Conservation (phyloP, 2,888 invertebrate species). For the Cartodere bifasciata region DNA sequence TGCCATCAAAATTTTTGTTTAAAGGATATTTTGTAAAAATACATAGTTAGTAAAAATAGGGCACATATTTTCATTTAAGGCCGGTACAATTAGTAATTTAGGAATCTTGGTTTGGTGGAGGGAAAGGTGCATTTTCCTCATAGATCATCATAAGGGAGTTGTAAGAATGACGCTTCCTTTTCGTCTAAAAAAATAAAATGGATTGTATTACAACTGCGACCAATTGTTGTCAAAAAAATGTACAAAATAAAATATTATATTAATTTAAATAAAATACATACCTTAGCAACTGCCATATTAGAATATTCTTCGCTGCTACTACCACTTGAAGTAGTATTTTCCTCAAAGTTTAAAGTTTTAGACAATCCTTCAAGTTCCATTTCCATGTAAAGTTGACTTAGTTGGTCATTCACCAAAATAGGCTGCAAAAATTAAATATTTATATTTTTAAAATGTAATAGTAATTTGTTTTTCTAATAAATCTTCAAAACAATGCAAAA, state of each 20-base stretch:
- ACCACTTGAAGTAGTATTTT: slow-evolving; percentile 46
- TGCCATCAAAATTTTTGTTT: too few relatives aligned
- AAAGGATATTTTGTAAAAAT: too few relatives aligned
- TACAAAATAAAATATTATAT: slow-evolving; percentile 10
- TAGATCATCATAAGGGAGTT: slow-evolving; percentile 52
- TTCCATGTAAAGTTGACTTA: slow-evolving; percentile 56
- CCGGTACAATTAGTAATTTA: too few relatives aligned
- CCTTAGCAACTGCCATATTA: slow-evolving; percentile 4
- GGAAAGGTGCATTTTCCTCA: slow-evolving; percentile 59
- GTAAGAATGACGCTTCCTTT: slow-evolving; percentile 37
- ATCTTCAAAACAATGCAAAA: too few relatives aligned
- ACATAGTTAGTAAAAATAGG: too few relatives aligned
- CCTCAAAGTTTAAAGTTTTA: slow-evolving; percentile 47
- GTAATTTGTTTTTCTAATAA: too few relatives aligned
- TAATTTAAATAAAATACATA: slow-evolving; percentile 8
- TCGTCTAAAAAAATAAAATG: slow-evolving; percentile 28
- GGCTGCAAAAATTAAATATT: slow-evolving; percentile 41
- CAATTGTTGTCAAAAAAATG: too few relatives aligned
- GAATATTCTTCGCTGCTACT: slow-evolving; percentile 25
- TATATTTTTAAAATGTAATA: too few relatives aligned
- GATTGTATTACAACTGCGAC: too few relatives aligned
- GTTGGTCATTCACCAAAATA: slow-evolving; percentile 55
- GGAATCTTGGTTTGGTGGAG: slow-evolving; percentile 31
- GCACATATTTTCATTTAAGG: too few relatives aligned
- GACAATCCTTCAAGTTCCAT: slow-evolving; percentile 51